These are phyloP conservation scores for Anthopleura xanthogrammica DNA, from an alignment of 92 coral and sea anemone genomes.

Conservation along the genomic window DNA sequence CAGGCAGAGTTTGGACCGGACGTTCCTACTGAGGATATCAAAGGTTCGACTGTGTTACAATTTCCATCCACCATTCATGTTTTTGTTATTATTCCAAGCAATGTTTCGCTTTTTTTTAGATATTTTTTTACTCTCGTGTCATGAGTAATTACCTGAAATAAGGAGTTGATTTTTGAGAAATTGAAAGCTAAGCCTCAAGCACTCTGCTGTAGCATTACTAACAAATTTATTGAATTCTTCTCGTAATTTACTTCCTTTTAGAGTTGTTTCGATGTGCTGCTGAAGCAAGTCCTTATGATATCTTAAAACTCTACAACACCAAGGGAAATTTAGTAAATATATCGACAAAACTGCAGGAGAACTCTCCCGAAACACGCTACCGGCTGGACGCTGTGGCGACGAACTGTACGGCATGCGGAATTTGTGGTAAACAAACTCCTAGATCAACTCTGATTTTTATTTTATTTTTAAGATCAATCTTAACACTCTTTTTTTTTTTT, in stretches of 20 bases:
- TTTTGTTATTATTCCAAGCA: slow-evolving; percentile 1
- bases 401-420: slow-evolving; percentile 79
- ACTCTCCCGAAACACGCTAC: slow-evolving; percentile 77
- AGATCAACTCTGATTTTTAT: not conserved
- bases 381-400: slow-evolving; percentile 81
- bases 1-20: slow-evolving; percentile 79
- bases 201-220: not conserved
- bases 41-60: slow-evolving; percentile 39
- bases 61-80: not conserved
- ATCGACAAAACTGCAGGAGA: slow-evolving; percentile 65
- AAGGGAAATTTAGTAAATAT: slow-evolving; percentile 80
- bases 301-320: slow-evolving; percentile 78
- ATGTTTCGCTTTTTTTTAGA: slow-evolving; percentile 5
- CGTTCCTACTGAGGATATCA: slow-evolving; percentile 75
- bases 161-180: slow-evolving; percentile 2
- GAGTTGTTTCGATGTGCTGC: slow-evolving; percentile 88
- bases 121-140: not conserved
- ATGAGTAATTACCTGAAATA: slow-evolving; percentile 19
- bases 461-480: not conserved
- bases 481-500: not conserved
- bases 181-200: slow-evolving; percentile 3
- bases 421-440: slow-evolving; percentile 58
- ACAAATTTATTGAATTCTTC: not conserved
- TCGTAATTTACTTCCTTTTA: slow-evolving; percentile 15
- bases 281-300: slow-evolving; percentile 84